A percentile compares a stretch with the other conserved stretches of the same genome.
Conservation (phyloP, 2,113 vertebrate species). For the Phylloscopus whistleri region DNA sequence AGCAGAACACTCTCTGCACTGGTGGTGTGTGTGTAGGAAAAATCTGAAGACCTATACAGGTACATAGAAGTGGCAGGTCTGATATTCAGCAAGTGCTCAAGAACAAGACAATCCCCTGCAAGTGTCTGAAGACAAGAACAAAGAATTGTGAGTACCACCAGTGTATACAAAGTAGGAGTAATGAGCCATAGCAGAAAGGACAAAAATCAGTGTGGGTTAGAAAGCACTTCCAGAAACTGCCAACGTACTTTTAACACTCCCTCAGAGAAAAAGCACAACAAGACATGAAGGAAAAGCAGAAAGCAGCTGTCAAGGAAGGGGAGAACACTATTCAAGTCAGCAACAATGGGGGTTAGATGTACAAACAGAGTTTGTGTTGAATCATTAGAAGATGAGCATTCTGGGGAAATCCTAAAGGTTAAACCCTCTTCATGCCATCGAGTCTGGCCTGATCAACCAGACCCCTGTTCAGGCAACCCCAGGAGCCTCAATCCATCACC, state of each 20-base stretch:
- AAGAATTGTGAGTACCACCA: neutral
- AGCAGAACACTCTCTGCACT: neutral
- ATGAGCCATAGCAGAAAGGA: neutral
- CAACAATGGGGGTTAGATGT: neutral
- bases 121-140: neutral
- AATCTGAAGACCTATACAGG: neutral
- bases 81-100: neutral
- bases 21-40: neutral
- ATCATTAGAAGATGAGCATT: neutral
- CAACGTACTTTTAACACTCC: neutral
- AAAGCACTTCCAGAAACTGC: neutral
- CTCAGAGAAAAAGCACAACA: neutral
- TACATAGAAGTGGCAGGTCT: neutral
- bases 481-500: neutral
- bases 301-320: neutral
- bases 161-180: neutral
- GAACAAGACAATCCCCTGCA: neutral
- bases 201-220: neutral
- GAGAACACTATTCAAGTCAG: neutral
- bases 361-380: neutral
- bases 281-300: neutral
- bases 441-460: neutral
- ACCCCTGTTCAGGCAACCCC: neutral
- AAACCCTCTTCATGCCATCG: neutral
- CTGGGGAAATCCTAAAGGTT: neutral